Conservation (phyloP, 2,797 vertebrate species). For the Margarornis squamiger region DNA sequence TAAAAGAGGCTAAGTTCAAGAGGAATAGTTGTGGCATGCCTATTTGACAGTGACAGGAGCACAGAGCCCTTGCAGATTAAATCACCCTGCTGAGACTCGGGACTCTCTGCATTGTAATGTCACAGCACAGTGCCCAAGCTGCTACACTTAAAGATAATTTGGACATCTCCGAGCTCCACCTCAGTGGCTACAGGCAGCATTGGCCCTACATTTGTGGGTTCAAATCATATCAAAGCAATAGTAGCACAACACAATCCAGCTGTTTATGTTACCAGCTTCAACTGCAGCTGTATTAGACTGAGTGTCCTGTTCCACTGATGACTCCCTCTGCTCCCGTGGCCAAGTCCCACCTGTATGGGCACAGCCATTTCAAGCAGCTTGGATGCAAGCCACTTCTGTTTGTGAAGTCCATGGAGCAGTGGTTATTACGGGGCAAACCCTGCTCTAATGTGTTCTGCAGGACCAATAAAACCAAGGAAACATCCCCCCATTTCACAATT, state of each 20-base stretch:
- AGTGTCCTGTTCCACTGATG: not conserved
- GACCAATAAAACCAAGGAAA: not conserved
- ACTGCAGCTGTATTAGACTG: not conserved
- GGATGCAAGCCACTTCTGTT: not conserved
- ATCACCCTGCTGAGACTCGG: not conserved
- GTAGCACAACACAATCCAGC: not conserved
- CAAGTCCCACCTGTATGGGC: accelerated
- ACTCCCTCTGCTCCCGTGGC: accelerated
- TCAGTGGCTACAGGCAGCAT: not conserved
- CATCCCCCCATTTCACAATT: not conserved
- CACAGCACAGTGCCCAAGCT: not conserved
- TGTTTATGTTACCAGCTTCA: not conserved
- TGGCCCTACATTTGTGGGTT: not conserved
- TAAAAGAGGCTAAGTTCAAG: not conserved
- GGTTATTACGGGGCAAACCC: not conserved
- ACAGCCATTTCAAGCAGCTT: not conserved
- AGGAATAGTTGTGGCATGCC: not conserved
- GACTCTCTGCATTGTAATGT: not conserved
- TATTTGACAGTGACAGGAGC: not conserved
- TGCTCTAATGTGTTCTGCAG: not conserved
- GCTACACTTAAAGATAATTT: accelerated
- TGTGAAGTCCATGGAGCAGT: not conserved
- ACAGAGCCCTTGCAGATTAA: not conserved
- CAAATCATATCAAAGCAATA: not conserved
- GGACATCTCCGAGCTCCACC: not conserved